Evolutionary conservation across 2,888 invertebrate genomes (phyloP).

Genomic region (Rhyacophila evoluta): DNA sequence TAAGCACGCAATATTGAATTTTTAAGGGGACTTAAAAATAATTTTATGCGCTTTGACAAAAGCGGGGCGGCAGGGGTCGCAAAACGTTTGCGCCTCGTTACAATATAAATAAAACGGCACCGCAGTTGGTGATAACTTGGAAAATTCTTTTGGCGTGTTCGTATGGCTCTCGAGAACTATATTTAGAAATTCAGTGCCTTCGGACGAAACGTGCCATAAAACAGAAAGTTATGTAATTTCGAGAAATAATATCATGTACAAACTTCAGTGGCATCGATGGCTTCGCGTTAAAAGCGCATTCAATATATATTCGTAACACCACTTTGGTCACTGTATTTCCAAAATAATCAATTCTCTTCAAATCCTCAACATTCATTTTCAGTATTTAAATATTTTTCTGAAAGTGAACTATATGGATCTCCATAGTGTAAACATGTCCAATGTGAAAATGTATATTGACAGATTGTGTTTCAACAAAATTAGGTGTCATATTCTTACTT

Average conservation of each 20-base stretch:
- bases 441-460: too few species aligned
- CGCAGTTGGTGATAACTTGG: not conserved
- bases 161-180: not conserved
- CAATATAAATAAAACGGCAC: not conserved
- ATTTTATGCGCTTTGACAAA: constrained; percentile 9
- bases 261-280: not conserved
- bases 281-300: not conserved
- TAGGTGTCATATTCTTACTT: too few species aligned
- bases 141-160: not conserved
- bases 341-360: too few species aligned
- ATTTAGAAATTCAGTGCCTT: not conserved
- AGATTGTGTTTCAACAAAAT: too few species aligned
- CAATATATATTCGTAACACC: too few species aligned
- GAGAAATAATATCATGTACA: not conserved
- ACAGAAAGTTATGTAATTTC: not conserved
- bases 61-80: not conserved
- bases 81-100: constrained; percentile 1
- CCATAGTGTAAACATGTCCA: too few species aligned
- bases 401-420: too few species aligned
- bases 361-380: not conserved
- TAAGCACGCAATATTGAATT: constrained; percentile 19
- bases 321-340: too few species aligned
- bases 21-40: constrained; percentile 12
- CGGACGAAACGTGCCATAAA: not conserved
- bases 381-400: not conserved